These are phyloP conservation scores for Tachypleus tridentatus DNA, from an alignment of 1,140 invertebrate genomes.

Conservation along the genomic window DNA sequence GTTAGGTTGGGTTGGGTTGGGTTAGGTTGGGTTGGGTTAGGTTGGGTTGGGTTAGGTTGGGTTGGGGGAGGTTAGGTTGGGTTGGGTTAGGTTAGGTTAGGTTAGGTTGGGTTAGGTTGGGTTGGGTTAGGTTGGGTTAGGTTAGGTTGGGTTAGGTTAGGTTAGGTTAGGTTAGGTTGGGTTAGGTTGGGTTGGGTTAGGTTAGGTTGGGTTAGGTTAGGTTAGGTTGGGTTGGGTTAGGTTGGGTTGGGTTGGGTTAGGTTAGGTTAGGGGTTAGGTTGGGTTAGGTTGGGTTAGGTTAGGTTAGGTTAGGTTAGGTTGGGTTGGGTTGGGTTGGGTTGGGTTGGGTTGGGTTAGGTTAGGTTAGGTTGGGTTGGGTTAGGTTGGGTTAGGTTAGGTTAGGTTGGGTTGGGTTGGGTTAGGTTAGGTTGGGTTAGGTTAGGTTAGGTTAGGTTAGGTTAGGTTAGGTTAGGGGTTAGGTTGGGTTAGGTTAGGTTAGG, in stretches of 20 bases:
- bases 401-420: conserved; percentile 29
- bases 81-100: conserved; percentile 4
- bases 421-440: conserved; percentile 30
- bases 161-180: conserved; percentile 7
- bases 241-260: conserved; percentile 10
- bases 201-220: conserved; percentile 25
- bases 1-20: conserved; percentile 21
- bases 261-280: conserved; percentile 17
- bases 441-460: conserved; percentile 27
- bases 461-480: conserved; percentile 27
- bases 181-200: conserved; percentile 27
- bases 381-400: conserved; percentile 30
- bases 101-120: too few species aligned
- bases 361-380: conserved; percentile 30
- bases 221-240: conserved; percentile 25
- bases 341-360: conserved; percentile 27
- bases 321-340: conserved; percentile 23
- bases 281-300: conserved; percentile 26
- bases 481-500: conserved; percentile 25
- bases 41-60: conserved; percentile 23
- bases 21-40: conserved; percentile 23
- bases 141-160: too few species aligned
- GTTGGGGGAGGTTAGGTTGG: conserved; percentile 23
- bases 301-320: conserved; percentile 24
- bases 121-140: too few species aligned